phyloP scores from a whole-genome alignment of 1,140 invertebrate species.

The Dryas iulia region DNA sequence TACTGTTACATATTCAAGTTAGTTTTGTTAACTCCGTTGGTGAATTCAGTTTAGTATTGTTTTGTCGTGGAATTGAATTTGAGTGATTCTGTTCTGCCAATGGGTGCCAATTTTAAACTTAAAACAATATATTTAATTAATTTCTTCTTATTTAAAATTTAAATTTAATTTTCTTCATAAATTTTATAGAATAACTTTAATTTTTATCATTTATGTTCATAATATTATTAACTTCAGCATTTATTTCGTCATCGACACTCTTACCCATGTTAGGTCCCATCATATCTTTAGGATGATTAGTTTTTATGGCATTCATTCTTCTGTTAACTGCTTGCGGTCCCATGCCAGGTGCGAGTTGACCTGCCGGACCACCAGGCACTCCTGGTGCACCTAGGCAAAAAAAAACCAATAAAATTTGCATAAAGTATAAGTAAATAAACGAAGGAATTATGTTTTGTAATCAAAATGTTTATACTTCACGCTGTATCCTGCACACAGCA shows the following conservation, averaged over 20 bases:
- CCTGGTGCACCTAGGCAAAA: slow-evolving; percentile 68
- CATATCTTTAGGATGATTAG: slow-evolving; percentile 89
- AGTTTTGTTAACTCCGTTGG: slow-evolving; percentile 19
- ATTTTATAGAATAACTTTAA: background rate
- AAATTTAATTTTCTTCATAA: background rate
- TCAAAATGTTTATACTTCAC: no score
- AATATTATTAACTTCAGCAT: background rate
- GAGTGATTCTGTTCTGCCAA: slow-evolving; percentile 27
- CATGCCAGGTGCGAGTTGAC: slow-evolving; percentile 71
- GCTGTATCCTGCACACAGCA: no score
- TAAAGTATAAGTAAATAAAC: no score
- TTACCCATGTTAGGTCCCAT: slow-evolving; percentile 88
- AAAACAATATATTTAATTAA: background rate
- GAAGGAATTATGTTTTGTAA: no score
- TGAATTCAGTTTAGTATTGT: slow-evolving; percentile 21
- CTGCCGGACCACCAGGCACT: slow-evolving; percentile 66
- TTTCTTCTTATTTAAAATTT: background rate
- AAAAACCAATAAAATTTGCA: no score
- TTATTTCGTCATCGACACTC: slow-evolving; percentile 30
- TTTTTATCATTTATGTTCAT: background rate
- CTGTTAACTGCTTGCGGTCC: slow-evolving; percentile 82
- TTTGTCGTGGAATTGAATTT: slow-evolving; percentile 24
- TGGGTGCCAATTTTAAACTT: background rate
- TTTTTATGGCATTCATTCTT: slow-evolving; percentile 90
- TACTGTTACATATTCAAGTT: background rate